Conservation (phyloP, 2,797 vertebrate species). For the Sparus aurata region DNA sequence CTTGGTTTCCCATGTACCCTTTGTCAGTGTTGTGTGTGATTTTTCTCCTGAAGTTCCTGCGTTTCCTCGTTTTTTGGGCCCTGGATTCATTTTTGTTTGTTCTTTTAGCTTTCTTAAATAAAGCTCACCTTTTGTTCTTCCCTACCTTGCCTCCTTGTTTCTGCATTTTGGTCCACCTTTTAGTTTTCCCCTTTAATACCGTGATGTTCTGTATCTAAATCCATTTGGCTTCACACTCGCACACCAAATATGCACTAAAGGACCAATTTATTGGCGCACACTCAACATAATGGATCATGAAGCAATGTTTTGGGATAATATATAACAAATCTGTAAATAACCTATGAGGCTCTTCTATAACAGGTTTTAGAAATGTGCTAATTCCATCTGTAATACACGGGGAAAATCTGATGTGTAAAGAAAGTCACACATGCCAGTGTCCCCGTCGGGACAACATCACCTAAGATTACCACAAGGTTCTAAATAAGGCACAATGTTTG, state of each 20-base stretch:
- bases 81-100: too few relatives aligned
- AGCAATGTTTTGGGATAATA: conserved; percentile 26
- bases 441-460: conserved; percentile 10
- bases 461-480: conserved; percentile 13
- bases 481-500: neutral
- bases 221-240: conserved; percentile 35
- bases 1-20: too few relatives aligned
- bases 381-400: conserved; percentile 2
- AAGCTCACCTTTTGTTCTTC: too few relatives aligned
- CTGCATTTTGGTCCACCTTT: too few relatives aligned
- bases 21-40: too few relatives aligned
- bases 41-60: too few relatives aligned
- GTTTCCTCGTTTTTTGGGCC: too few relatives aligned
- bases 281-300: conserved; percentile 15
- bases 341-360: neutral
- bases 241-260: conserved; percentile 32
- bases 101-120: too few relatives aligned
- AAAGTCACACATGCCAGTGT: conserved; percentile 18
- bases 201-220: conserved; percentile 1
- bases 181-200: too few relatives aligned
- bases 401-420: conserved; percentile 11
- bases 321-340: conserved; percentile 20
- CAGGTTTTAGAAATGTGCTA: conserved; percentile 4
- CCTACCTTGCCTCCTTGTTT: too few relatives aligned
- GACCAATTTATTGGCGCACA: conserved; percentile 11